phyloP scores from a whole-genome alignment of 2,797 vertebrate genomes.

The Syngnathus rostellatus region DNA sequence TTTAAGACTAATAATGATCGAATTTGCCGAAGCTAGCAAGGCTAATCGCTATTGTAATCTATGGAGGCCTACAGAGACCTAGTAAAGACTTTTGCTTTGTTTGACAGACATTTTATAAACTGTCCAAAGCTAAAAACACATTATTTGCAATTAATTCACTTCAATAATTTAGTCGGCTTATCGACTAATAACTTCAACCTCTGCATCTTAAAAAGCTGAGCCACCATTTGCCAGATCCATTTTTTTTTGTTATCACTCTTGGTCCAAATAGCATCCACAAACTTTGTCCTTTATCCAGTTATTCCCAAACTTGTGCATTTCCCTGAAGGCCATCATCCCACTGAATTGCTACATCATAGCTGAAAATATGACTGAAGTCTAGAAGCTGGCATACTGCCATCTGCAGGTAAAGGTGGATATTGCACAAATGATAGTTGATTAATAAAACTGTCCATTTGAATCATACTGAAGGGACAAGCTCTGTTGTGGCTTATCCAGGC shows the following conservation, averaged over 20 bases:
- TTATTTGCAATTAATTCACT: too few species aligned
- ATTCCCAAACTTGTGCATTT: constrained; percentile 54
- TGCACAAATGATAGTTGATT: neutral
- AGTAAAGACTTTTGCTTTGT: too few species aligned
- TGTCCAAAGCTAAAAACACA: too few species aligned
- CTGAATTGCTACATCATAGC: constrained; percentile 24
- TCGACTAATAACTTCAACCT: too few species aligned
- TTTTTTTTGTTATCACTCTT: constrained; percentile 8
- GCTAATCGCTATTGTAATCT: too few species aligned
- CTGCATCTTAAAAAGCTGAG: neutral
- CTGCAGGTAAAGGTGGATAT: constrained; percentile 52
- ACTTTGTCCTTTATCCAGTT: constrained; percentile 18
- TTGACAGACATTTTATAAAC: too few species aligned
- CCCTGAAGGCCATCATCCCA: constrained; percentile 37
- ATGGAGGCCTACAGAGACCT: too few species aligned
- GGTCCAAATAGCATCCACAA: neutral
- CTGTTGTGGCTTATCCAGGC: neutral
- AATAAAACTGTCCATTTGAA: neutral
- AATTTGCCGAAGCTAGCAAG: too few species aligned
- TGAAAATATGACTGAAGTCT: constrained; percentile 10
- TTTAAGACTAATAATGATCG: too few species aligned
- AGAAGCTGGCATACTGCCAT: constrained; percentile 70
- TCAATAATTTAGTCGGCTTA: too few species aligned
- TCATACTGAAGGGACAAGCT: neutral
- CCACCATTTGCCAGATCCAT: neutral